phyloP scores from a whole-genome alignment of 2,888 invertebrate species.

The Pammene fasciana region DNA sequence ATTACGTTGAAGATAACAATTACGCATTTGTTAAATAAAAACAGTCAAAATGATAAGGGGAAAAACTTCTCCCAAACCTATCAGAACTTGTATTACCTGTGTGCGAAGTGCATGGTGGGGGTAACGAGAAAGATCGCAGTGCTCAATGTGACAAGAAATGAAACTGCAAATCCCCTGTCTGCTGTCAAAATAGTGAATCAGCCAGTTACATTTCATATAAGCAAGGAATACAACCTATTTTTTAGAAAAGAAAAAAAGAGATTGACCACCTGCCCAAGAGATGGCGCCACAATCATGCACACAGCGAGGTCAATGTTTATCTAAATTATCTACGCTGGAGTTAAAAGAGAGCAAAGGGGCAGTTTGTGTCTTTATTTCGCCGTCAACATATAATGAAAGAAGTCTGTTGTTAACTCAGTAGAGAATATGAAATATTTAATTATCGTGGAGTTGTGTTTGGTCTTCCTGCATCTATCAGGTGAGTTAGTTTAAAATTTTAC shows the following conservation, averaged over 20 bases:
- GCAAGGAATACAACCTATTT: too few relatives aligned
- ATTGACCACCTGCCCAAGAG: too few relatives aligned
- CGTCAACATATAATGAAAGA: not conserved
- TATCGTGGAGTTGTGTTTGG: not conserved
- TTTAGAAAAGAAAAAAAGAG: too few relatives aligned
- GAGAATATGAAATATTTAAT: not conserved
- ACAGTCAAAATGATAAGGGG: slow-evolving; percentile 1
- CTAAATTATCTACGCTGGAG: not conserved
- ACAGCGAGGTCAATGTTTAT: not conserved
- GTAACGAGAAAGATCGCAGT: too few relatives aligned
- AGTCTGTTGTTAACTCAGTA: not conserved
- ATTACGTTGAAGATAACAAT: too few relatives aligned
- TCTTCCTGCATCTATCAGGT: not conserved
- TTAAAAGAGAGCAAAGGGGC: not conserved
- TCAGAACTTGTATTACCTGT: not conserved
- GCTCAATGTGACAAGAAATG: too few relatives aligned
- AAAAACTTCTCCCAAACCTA: not conserved
- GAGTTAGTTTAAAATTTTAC: not conserved
- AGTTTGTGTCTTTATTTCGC: not conserved
- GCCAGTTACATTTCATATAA: too few relatives aligned
- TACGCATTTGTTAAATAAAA: too few relatives aligned
- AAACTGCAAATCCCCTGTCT: too few relatives aligned
- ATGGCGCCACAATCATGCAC: too few relatives aligned
- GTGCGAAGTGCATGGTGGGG: too few relatives aligned
- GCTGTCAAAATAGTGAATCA: too few relatives aligned